A percentile compares a stretch with the other conserved stretches of the same genome.
These are phyloP conservation scores for Limenitis camilla DNA, from an alignment of 2,888 invertebrate species.

Conservation along the genomic window DNA sequence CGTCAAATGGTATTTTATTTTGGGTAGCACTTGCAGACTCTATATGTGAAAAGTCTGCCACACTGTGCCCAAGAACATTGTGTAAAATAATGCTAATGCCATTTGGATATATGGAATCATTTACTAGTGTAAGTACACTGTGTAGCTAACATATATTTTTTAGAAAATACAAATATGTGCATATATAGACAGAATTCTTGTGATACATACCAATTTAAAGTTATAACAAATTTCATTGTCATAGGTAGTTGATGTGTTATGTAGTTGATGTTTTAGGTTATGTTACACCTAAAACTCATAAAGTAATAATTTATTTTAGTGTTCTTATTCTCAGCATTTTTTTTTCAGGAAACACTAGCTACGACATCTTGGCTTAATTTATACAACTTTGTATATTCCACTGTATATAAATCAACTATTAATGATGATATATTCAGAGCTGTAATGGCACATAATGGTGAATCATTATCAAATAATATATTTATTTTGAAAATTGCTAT, in stretches of 20 bases:
- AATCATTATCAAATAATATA: constrained; percentile 21
- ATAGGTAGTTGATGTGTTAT: too few species aligned
- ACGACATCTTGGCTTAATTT: constrained; percentile 40
- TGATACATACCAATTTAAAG: too few species aligned
- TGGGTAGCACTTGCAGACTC: constrained; percentile 47
- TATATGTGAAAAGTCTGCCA: background rate
- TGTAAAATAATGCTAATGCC: constrained; percentile 46
- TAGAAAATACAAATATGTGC: too few species aligned
- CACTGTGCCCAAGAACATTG: constrained; percentile 24
- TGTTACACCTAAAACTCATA: too few species aligned
- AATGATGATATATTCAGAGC: constrained; percentile 28
- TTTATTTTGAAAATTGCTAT: constrained; percentile 37
- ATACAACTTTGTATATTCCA: constrained; percentile 30
- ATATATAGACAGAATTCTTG: too few species aligned
- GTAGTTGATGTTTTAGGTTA: too few species aligned
- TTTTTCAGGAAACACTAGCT: constrained; percentile 35
- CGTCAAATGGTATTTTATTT: constrained; percentile 31
- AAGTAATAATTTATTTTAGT: background rate
- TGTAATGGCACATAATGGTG: constrained; percentile 10
- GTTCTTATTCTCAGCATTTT: background rate
- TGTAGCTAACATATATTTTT: background rate
- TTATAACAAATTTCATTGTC: too few species aligned
- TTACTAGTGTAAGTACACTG: constrained; percentile 38
- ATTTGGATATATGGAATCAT: constrained; percentile 31
- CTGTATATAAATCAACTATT: constrained; percentile 24